A percentile compares a stretch with the other conserved stretches of the same genome.
Evolutionary conservation across 2,888 invertebrate species (phyloP).

Genomic region (Nycteola revayana): DNA sequence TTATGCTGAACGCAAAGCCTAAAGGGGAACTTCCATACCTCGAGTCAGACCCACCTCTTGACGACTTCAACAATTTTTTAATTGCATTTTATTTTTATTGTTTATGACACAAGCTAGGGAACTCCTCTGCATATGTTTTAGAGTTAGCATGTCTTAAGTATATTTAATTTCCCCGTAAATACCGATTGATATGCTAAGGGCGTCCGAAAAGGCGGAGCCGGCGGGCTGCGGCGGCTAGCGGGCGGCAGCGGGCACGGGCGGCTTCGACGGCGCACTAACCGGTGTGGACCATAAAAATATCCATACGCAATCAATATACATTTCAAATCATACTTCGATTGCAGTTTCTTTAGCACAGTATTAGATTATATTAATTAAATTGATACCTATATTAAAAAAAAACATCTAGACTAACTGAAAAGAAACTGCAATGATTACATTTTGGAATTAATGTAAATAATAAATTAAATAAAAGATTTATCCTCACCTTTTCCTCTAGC

Average conservation of each 20-base stretch:
- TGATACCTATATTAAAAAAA: slow-evolving; percentile 12
- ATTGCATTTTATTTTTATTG: slow-evolving; percentile 33
- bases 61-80: slow-evolving; percentile 50
- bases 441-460: slow-evolving; percentile 49
- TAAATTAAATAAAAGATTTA: slow-evolving; percentile 31
- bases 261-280: slow-evolving; percentile 76
- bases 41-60: slow-evolving; percentile 72
- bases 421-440: slow-evolving; percentile 81
- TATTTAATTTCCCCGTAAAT: slow-evolving; percentile 81
- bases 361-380: slow-evolving; percentile 22
- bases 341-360: slow-evolving; percentile 66
- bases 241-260: slow-evolving; percentile 59
- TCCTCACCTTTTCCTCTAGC: slow-evolving; percentile 94
- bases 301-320: slow-evolving; percentile 82
- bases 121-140: slow-evolving; percentile 55
- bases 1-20: slow-evolving; percentile 79
- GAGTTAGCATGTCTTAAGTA: slow-evolving; percentile 74
- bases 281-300: slow-evolving; percentile 80
- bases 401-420: slow-evolving; percentile 39
- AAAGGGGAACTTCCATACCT: slow-evolving; percentile 68
- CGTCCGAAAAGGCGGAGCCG: slow-evolving; percentile 74
- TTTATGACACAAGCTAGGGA: slow-evolving; percentile 45
- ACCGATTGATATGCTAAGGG: slow-evolving; percentile 80
- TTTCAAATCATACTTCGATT: slow-evolving; percentile 70
- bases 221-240: slow-evolving; percentile 60